Evolutionary conservation across 2,113 vertebrate genomes (phyloP).

Genomic region (Nycticryphes semicollaris): DNA sequence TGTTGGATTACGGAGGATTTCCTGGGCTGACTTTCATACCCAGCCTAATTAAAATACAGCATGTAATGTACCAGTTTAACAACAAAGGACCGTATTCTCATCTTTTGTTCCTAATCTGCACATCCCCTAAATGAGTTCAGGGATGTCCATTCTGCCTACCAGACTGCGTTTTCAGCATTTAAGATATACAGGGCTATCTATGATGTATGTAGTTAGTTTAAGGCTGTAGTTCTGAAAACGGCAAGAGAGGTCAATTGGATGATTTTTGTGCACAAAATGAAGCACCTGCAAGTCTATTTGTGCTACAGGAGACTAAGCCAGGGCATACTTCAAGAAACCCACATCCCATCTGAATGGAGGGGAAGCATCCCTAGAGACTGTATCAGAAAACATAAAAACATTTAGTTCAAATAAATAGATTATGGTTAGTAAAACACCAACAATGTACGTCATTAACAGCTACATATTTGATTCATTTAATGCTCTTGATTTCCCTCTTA

Average conservation of each 20-base stretch:
- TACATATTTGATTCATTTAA: not conserved
- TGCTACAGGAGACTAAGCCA: not conserved
- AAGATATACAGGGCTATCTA: not conserved
- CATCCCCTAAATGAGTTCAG: conserved; percentile 35
- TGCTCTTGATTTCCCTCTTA: not conserved
- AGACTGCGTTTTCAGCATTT: not conserved
- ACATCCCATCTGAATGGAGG: not conserved
- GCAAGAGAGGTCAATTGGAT: not conserved
- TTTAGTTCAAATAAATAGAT: not conserved
- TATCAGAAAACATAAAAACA: not conserved
- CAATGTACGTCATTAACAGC: not conserved
- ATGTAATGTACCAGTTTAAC: conserved; percentile 50
- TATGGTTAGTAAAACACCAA: not conserved
- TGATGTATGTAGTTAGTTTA: not conserved
- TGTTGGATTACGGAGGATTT: conserved; percentile 58
- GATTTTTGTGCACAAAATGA: not conserved
- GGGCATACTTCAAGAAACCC: not conserved
- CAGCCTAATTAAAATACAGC: conserved; percentile 67
- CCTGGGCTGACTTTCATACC: conserved; percentile 47
- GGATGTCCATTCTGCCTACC: not conserved
- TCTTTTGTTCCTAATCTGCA: conserved; percentile 18
- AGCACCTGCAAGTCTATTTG: not conserved
- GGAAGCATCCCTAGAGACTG: not conserved
- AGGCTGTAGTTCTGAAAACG: not conserved
- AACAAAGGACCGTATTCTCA: conserved; percentile 21